Conservation (phyloP, 92 coral and sea anemone species). For the Meandrina meandrites region DNA sequence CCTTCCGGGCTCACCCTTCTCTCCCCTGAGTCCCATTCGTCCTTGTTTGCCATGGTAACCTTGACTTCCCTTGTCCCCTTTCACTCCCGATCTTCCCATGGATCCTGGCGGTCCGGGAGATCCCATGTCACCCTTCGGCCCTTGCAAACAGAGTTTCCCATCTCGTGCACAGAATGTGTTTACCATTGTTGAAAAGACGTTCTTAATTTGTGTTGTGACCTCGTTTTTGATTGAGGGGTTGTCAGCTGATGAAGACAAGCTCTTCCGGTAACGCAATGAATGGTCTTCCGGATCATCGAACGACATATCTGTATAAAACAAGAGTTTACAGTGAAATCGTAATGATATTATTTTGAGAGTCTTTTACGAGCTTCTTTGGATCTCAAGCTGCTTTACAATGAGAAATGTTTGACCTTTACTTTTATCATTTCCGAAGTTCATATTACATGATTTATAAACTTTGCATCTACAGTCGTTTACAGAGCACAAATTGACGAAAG, state of each 20-base stretch:
- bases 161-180: conserved; percentile 31
- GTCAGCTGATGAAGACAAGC: neutral
- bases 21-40: conserved; percentile 14
- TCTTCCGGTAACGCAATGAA: conserved; percentile 4
- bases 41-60: conserved; percentile 31
- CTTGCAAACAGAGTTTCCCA: conserved; percentile 31
- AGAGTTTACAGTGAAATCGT: neutral
- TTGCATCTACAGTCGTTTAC: no score
- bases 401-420: no score
- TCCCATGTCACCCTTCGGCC: conserved; percentile 31
- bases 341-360: neutral
- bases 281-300: neutral
- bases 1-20: conserved; percentile 15
- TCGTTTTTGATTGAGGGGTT: neutral
- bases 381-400: no score
- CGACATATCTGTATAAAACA: neutral
- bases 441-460: neutral
- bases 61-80: conserved; percentile 17
- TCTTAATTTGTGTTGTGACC: conserved; percentile 13
- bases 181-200: conserved; percentile 21
- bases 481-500: no score
- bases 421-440: neutral
- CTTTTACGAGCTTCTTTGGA: neutral
- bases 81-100: conserved; percentile 5
- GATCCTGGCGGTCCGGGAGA: conserved; percentile 9